These are phyloP conservation scores for Ptyas mucosa DNA, from an alignment of 2,113 vertebrate species.

Conservation along the genomic window DNA sequence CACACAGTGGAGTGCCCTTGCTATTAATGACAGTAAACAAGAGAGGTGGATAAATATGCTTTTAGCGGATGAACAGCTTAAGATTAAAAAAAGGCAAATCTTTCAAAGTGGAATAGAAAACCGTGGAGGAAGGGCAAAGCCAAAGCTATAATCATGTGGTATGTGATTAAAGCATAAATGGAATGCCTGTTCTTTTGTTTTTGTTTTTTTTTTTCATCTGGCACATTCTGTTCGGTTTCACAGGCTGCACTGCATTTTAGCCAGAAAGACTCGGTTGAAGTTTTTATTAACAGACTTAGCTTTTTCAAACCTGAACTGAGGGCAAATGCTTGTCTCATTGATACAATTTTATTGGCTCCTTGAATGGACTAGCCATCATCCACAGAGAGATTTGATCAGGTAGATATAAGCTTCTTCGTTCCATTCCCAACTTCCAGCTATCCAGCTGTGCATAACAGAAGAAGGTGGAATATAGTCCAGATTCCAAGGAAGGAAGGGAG, in stretches of 20 bases:
- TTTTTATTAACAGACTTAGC: background rate
- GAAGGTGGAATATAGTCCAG: background rate
- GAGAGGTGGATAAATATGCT: slow-evolving; percentile 80
- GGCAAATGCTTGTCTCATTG: background rate
- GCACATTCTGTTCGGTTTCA: background rate
- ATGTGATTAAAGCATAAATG: slow-evolving; percentile 52
- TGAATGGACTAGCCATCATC: background rate
- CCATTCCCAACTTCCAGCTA: background rate
- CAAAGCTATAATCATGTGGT: slow-evolving; percentile 68
- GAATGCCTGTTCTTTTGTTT: background rate
- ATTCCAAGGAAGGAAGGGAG: too few relatives aligned
- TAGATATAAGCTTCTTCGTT: background rate
- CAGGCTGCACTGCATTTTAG: background rate
- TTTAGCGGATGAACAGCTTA: slow-evolving; percentile 87
- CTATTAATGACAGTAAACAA: slow-evolving; percentile 81
- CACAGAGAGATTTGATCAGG: background rate
- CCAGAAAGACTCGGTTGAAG: background rate
- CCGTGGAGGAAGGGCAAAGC: slow-evolving; percentile 71
- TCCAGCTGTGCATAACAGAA: background rate
- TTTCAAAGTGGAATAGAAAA: slow-evolving; percentile 48
- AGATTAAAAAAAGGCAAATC: slow-evolving; percentile 65
- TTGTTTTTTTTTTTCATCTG: background rate
- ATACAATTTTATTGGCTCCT: background rate
- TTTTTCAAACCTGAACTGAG: background rate
- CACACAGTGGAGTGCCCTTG: slow-evolving; percentile 81